Evolutionary conservation across 2,797 vertebrate genomes (phyloP), one percentile per base, ranked within the genome.

Genomic region (Pachyuromys duprasi): DNA sequence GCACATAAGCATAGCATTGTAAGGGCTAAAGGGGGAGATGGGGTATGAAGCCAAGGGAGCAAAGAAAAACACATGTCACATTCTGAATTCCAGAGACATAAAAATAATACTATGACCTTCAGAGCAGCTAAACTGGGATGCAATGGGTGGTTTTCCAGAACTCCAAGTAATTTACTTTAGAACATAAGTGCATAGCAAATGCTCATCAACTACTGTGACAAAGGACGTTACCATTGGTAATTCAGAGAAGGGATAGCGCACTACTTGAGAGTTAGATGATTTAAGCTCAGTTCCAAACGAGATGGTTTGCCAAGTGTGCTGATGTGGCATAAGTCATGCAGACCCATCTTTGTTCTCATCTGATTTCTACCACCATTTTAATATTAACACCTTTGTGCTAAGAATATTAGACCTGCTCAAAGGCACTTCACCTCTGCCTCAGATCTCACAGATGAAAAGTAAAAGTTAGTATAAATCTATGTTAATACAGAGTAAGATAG

Each of bases 91-190:
- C 14, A 82, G 18, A 67, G n/a, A 94, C 45, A 42, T 75, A 70
- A 89, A 83, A 90, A 15, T 70, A 5, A n/a, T 18, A 76, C 63
- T 1, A 1, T 31, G 65, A 91, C 69, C 14, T 53, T 60, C 57
- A 15, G 36, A 88, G 18, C 89, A 45, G 15, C 26, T 75, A 70
- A 86, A 70, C 28, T 86, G 20, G 39, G 55, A 92, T 55, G 89
- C 80, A 76, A 6, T 57, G 86, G 18, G 33, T 8, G 4, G 13
- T 89, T 81, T 91, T 49, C 69, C 17, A 83, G 70, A 95, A 96
- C 63, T 91, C 86, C 65, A 93, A 42, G 70, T 63, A 80, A 90
- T 96, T 90, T 91, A 7, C 49, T 78, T 95, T 63, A 67, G 3
- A 78, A 39, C 78, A 11, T 80, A 83, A 84, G 57, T 31, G 74